Evolutionary conservation across 2,797 vertebrate genomes (phyloP).

Genomic region (Gymnocypris eckloni): DNA sequence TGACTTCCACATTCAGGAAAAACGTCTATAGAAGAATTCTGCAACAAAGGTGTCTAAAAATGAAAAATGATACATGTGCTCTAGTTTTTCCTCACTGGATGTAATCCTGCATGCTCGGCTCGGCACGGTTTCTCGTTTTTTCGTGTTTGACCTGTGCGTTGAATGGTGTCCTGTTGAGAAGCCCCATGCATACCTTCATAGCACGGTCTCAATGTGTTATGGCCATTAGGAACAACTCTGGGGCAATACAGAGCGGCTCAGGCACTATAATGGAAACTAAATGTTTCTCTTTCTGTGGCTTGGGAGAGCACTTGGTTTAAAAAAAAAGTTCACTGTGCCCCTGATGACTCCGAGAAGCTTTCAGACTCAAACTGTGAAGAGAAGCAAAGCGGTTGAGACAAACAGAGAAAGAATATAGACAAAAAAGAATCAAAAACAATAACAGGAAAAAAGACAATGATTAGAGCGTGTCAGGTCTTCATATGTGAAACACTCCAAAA

Average conservation of each 20-base stretch:
- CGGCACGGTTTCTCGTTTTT: conserved; percentile 31
- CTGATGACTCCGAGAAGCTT: conserved; percentile 55
- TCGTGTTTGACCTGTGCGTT: conserved; percentile 38
- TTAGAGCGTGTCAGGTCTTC: background rate
- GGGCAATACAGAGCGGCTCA: conserved; percentile 38
- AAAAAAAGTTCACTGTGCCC: conserved; percentile 47
- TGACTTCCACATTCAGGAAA: no score
- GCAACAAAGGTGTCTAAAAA: background rate
- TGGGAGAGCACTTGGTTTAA: conserved; percentile 55
- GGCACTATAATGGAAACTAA: conserved; percentile 63
- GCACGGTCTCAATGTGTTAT: conserved; percentile 59
- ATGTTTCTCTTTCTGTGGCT: conserved; percentile 64
- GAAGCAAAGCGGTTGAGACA: conserved; percentile 1
- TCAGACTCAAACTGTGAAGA: conserved; percentile 44
- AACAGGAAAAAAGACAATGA: background rate
- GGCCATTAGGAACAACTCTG: conserved; percentile 56
- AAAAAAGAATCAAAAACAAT: background rate
- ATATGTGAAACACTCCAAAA: background rate
- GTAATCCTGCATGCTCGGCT: conserved; percentile 33
- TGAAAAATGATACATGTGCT: background rate
- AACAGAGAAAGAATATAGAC: conserved; percentile 16
- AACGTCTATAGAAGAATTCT: background rate
- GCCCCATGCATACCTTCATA: conserved; percentile 47
- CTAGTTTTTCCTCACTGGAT: background rate
- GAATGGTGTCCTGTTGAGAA: conserved; percentile 38